These are phyloP conservation scores for Chionomys nivalis DNA, from an alignment of 2,113 vertebrate genomes.

Conservation along the genomic window DNA sequence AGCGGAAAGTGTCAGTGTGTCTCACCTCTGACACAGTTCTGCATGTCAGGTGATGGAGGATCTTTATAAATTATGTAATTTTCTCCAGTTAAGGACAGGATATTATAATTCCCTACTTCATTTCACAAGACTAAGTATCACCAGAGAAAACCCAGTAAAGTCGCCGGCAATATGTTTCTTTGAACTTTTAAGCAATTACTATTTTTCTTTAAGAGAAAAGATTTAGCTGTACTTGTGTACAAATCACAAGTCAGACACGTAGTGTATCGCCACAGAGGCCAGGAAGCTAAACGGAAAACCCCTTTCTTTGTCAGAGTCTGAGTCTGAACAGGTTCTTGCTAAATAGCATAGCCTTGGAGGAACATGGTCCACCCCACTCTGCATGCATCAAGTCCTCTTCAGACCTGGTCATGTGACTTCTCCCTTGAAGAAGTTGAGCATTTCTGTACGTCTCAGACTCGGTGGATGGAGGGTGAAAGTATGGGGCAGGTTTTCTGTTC, in stretches of 20 bases:
- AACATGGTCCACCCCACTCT: rapidly evolving
- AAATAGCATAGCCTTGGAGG: rapidly evolving
- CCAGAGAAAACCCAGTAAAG: too few species aligned
- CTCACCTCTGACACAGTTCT: not conserved
- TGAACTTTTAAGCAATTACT: not conserved
- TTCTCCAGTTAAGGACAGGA: too few species aligned
- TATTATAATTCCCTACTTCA: too few species aligned
- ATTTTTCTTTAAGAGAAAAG: not conserved
- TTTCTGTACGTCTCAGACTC: not conserved
- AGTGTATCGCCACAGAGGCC: not conserved
- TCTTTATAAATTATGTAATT: too few species aligned
- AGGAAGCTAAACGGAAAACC: not conserved
- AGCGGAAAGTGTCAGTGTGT: rapidly evolving
- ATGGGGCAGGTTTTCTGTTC: not conserved
- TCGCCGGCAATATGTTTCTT: too few species aligned
- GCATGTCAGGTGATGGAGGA: not conserved
- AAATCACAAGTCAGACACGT: not conserved
- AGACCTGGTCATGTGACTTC: rapidly evolving
- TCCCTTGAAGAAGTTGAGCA: too few species aligned
- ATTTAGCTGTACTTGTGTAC: not conserved
- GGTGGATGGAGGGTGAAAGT: too few species aligned
- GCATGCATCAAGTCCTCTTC: rapidly evolving
- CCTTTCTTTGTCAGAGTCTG: not conserved
- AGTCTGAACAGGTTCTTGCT: too few species aligned
- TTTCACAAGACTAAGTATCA: not conserved